Percentiles rank a stretch among this genome's conserved stretches.
phyloP scores from a whole-genome alignment of 30 jellyfish, hydroid and myxozoan genomes.

The Aurelia sp. region DNA sequence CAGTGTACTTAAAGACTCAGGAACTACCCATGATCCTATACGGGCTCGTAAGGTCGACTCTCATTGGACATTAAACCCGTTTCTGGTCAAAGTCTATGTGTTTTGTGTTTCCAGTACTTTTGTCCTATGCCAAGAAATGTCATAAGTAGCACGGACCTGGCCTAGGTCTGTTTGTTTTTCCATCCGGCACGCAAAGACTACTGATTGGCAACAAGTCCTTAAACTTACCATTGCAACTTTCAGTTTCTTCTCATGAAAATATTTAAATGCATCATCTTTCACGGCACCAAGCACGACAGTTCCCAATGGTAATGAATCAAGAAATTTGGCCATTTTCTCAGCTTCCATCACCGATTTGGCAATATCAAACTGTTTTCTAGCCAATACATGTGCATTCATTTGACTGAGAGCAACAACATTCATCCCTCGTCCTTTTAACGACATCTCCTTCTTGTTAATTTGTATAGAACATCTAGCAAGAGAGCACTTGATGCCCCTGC shows the following conservation, averaged over 20 bases:
- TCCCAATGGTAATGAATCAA: constrained; percentile 16
- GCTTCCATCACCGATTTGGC: constrained; percentile 41
- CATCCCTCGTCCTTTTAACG: constrained; percentile 55
- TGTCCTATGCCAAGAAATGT: too few relatives aligned
- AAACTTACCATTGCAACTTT: constrained; percentile 44
- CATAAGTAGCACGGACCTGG: too few relatives aligned
- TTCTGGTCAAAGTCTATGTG: too few relatives aligned
- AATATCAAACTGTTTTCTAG: constrained; percentile 45
- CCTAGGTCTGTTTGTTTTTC: too few relatives aligned
- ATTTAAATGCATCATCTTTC: constrained; percentile 30
- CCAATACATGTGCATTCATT: constrained; percentile 34
- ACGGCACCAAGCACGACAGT: constrained; percentile 51
- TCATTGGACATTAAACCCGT: too few relatives aligned
- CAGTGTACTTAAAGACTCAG: too few relatives aligned
- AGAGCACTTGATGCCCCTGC: constrained; percentile 11
- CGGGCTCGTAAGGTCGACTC: too few relatives aligned
- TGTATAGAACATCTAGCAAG: constrained; percentile 30
- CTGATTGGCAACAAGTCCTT: neutral
- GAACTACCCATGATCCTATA: too few relatives aligned
- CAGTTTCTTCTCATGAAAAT: constrained; percentile 6
- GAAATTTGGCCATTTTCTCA: constrained; percentile 30
- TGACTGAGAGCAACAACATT: constrained; percentile 59
- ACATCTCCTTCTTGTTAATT: constrained; percentile 49
- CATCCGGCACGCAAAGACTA: too few relatives aligned
- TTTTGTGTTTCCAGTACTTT: too few relatives aligned